Evolutionary conservation across 37 sponge, comb jelly and placozoan species (phyloP), one percentile per base, ranked within the genome.

Genomic region (Agelas oroides): DNA sequence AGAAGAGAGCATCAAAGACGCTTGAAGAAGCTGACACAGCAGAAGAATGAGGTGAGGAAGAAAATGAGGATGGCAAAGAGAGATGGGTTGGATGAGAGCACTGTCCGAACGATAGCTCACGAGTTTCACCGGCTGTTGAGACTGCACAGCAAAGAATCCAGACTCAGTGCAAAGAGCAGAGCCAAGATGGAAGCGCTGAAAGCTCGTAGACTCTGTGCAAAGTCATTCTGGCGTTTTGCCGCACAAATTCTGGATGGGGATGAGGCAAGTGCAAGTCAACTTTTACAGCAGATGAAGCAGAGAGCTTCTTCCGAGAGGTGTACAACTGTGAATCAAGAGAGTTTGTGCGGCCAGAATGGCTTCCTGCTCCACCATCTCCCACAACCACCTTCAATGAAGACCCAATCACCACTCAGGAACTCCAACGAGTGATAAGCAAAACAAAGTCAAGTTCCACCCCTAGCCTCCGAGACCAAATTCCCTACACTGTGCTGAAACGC

Each of bases 401-500:
- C 5, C 30, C 68, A 33, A 67, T 67, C 68, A 13, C 68, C 68
- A 67, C 8, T 31, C 2, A 24, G 5, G 68, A 67, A 31, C 33
- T 67, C 2, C 30, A 31, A 30, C 19, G 34, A 8, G 33, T 67
- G 19, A 24, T 67, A 2, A 24, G 32, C 19, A 2, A 34, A 24
- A 8, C 5, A 2, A 12, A 67, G 34, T 19, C 33, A 2, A 19
- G 33, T 34, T 67, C 34, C 34, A 32, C 68, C 33, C 68, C 68
- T 19, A 67, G 68, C 8, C 75, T 75, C 16, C 62, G 38, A 27
- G 37, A 73, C 46, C 66, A 62, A 20, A 66, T 75, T 0, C 17
- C 31, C 54, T 84, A 74, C 66, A 23, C 58, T 53, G n/a, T 66
- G 0, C 27, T 84, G 46, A 81, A 69, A 36, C 32, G 55, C 54